phyloP scores from a whole-genome alignment of 2,888 invertebrate genomes.

The Herminia tarsipennalis region DNA sequence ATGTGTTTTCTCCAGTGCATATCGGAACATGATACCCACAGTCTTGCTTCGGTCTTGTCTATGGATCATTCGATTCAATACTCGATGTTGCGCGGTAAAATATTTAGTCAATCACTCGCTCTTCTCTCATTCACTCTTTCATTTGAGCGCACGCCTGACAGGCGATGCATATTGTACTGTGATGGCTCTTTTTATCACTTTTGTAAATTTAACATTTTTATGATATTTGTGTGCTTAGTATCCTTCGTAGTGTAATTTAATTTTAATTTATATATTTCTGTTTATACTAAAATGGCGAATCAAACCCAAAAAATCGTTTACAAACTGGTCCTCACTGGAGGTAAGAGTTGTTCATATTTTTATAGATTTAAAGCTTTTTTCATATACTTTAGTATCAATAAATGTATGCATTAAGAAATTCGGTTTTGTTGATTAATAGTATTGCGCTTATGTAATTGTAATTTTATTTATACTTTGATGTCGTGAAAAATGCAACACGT shows the following conservation, averaged over 20 bases:
- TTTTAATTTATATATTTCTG: conserved; percentile 65
- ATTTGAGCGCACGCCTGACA: conserved; percentile 78
- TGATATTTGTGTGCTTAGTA: conserved; percentile 78
- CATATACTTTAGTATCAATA: not conserved
- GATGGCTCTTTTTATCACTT: conserved; percentile 78
- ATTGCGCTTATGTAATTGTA: conserved; percentile 9
- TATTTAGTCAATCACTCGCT: conserved; percentile 23
- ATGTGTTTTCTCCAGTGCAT: too few species aligned
- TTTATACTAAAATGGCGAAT: conserved; percentile 76
- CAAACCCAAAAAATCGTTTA: conserved; percentile 89
- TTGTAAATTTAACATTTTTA: conserved; percentile 82
- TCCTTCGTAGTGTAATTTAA: conserved; percentile 77
- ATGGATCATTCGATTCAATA: conserved; percentile 34
- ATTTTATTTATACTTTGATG: conserved; percentile 19
- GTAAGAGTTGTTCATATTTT: conserved; percentile 82
- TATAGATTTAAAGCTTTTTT: conserved; percentile 28
- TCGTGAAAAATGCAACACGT: conserved; percentile 58
- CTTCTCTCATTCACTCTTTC: conserved; percentile 52
- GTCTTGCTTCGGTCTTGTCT: too few species aligned
- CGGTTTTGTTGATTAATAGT: not conserved
- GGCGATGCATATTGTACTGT: conserved; percentile 79
- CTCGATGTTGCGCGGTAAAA: conserved; percentile 13
- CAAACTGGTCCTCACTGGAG: conserved; percentile 95
- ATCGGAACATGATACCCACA: too few species aligned
- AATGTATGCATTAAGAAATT: not conserved